Evolutionary conservation across 2,797 vertebrate species (phyloP), one percentile per base, ranked within the genome.

Genomic region (Melanotaenia maccullochi): DNA sequence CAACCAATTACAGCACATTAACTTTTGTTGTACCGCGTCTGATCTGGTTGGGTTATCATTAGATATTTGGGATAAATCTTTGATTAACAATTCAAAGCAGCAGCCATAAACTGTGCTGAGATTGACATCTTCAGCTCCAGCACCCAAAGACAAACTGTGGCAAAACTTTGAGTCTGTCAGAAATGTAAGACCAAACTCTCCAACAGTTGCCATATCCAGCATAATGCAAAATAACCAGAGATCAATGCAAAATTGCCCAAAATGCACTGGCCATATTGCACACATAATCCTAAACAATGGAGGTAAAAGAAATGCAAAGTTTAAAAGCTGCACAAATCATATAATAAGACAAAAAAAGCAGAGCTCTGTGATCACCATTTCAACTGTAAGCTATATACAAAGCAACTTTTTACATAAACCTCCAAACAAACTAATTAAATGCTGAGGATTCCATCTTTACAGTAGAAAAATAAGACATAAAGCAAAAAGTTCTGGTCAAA

Each of bases 401-500:
- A 55, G 33, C 20, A 4, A 35, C 6, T 67, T 59, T 35, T 57
- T 40, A 9, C 6, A 24, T 38, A 51, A 75, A 61, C 36, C 33
- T 64, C 22, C 56, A 76, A 76, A 60, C 44, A 63, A 18, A 62
- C 18, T 38, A 36, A 73, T 1, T 5, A 70, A 71, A 83, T 86
- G 85, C 84, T 86, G 14, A 73, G 65, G 66, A 75, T 85, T 87
- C 66, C 64, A 62, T 65, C 16, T 61, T 40, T 35, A 55, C 78
- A 67, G 11, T 33, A 42, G 36, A 68, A 81, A 79, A 76, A 82
- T 65, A 77, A 68, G 79, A 81, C 74, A 79, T 68, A 76, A 25
- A 13, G 25, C 30, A 57, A 77, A 77, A 85, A 68, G 14, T 25
- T 73, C 44, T 33, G 91, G 89, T 90, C 92, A 92, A 92, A 92